Conservation (phyloP, 2,113 vertebrate genomes). For the Anser brachyrhynchus region DNA sequence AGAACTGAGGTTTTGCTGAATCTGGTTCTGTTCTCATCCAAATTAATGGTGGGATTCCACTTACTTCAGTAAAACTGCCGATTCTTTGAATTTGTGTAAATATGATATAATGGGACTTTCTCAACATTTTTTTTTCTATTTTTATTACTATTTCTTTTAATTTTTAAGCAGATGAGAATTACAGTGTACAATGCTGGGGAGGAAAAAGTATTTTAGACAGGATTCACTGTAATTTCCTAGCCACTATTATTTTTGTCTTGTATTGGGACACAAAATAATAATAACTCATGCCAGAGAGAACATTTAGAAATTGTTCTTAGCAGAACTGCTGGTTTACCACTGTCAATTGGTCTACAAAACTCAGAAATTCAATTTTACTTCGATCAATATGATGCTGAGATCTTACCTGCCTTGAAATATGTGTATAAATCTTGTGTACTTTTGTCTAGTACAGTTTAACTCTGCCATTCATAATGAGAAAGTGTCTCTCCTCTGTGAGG, state of each 20-base stretch:
- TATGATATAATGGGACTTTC: neutral
- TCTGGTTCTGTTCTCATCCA: neutral
- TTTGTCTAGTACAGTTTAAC: neutral
- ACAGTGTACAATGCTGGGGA: neutral
- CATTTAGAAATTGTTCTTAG: conserved; percentile 3
- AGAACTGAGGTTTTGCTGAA: neutral
- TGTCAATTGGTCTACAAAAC: neutral
- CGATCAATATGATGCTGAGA: neutral
- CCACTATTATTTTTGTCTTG: neutral
- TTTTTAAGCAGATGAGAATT: neutral
- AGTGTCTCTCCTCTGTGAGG: neutral
- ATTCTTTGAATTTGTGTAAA: neutral
- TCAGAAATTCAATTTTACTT: neutral
- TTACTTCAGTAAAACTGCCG: neutral
- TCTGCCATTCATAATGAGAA: neutral
- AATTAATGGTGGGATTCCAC: neutral
- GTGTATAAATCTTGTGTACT: neutral
- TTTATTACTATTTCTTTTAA: neutral
- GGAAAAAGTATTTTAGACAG: neutral
- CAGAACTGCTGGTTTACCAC: neutral
- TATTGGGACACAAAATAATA: neutral
- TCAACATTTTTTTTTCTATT: neutral
- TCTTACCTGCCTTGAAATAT: neutral
- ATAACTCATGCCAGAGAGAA: conserved; percentile 16
- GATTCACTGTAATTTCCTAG: conserved; percentile 14